Base-by-base conservation (phyloP, 2,797 vertebrate genomes). In the Pantherophis alleghaniensis region DNA sequence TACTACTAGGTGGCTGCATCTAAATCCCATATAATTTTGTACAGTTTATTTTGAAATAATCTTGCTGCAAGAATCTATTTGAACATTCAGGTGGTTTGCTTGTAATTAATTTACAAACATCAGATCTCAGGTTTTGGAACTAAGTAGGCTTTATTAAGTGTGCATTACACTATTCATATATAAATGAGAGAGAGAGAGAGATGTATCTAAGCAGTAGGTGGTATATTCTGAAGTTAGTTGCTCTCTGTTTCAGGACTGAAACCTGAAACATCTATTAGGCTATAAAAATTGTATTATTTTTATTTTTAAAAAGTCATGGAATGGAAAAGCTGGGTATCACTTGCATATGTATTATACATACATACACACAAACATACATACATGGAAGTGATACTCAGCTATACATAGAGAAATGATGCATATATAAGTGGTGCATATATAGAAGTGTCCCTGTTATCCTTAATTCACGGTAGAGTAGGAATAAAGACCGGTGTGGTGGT, bases 71-170 rank as follows among this genome's bases (percentile, higher is more conserved):
- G 95, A 93, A 92, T 96, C 95, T 96, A 28, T 96, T 94, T 96
- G 95, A 94, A 96, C 94, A 96, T 96, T 93, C 56, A 95, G 95
- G 95, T 95, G 90, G 95, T 89, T 94, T 94, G 96, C 94, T 93
- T 94, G 92, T 91, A 96, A 96, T 96, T 97, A 96, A 96, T 96
- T 97, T 96, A 92, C 60, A 95, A 95, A 93, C 91, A 95, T 95
- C 94, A 96, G 96, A 94, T 96, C 94, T 96, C 95, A 96, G 94
- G 79, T 96, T 95, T 91, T 94, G 90, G 94, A 94, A 94, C 95
- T 95, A 96, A 96, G 92, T 92, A 96, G 95, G 95, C 95, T 95
- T 94, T 93, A 88, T 96, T 95, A 95, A 93, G 32, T 93, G 66
- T 90, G 93, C 91, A 95, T 90, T 89, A 95, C 94, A 92, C 94